These are phyloP conservation scores for Trachelus stipa DNA, from an alignment of 2,888 invertebrate species.

Conservation along the genomic window DNA sequence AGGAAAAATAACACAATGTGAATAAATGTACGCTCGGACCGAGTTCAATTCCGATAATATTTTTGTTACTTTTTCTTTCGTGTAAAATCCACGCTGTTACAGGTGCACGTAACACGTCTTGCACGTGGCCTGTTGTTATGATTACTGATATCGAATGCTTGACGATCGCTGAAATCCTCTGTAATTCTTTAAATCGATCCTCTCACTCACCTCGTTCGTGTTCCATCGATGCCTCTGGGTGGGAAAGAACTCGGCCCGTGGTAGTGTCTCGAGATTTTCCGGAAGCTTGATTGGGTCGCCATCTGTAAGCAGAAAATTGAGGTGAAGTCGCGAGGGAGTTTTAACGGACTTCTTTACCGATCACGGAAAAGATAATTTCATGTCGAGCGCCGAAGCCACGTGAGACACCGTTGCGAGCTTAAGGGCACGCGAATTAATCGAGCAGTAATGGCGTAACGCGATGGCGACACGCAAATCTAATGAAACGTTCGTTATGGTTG, in stretches of 20 bases:
- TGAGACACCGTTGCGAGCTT: not conserved
- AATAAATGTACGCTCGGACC: not conserved
- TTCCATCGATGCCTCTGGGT: constrained; percentile 97
- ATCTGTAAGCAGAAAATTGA: constrained; percentile 69
- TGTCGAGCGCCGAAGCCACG: not conserved
- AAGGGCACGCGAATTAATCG: not conserved
- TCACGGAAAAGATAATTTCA: not conserved
- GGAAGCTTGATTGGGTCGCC: constrained; percentile 94
- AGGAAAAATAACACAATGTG: not conserved
- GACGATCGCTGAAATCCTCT: not conserved
- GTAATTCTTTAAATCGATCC: not conserved
- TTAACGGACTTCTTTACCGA: not conserved
- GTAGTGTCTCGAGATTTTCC: constrained; percentile 94
- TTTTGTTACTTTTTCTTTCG: constrained; percentile 32
- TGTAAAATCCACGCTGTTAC: not conserved
- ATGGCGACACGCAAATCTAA: not conserved
- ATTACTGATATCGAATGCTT: not conserved
- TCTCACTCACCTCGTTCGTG: constrained; percentile 91
- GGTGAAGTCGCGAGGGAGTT: not conserved
- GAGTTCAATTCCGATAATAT: constrained; percentile 42
- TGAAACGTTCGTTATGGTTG: not conserved
- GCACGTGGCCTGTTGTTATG: not conserved
- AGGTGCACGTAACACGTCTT: not conserved
- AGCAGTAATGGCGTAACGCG: not conserved
- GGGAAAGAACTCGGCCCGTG: constrained; percentile 94